Percentiles rank a stretch among this genome's conserved stretches.
Conservation (phyloP, 2,113 vertebrate genomes). For the Pungitius pungitius region DNA sequence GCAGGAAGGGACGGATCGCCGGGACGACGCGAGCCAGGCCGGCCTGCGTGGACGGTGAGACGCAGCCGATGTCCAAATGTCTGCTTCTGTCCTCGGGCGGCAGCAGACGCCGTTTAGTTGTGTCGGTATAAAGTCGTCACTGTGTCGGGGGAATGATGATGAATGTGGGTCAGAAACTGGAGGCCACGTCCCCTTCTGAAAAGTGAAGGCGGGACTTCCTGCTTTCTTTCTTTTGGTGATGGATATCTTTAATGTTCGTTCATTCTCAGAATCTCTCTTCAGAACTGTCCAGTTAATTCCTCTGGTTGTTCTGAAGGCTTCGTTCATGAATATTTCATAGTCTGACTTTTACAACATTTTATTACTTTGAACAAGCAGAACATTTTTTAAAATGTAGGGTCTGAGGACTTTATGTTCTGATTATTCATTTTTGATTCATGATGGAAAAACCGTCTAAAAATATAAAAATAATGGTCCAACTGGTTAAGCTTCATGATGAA, state of each 20-base stretch:
- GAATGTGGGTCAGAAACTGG: neutral
- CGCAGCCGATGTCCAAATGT: neutral
- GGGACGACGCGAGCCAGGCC: conserved; percentile 93
- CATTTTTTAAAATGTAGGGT: neutral
- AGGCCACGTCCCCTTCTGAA: neutral
- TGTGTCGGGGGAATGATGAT: neutral
- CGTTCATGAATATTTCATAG: neutral
- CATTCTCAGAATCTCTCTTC: no score
- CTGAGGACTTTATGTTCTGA: neutral
- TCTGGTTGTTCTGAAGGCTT: neutral
- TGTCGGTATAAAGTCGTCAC: neutral
- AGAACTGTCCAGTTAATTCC: no score
- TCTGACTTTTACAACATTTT: neutral
- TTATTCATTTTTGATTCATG: neutral
- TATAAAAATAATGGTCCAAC: neutral
- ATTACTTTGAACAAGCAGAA: neutral
- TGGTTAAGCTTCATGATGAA: neutral
- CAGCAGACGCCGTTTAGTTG: neutral
- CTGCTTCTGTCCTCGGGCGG: neutral
- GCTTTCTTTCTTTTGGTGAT: no score
- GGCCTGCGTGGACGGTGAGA: conserved; percentile 95
- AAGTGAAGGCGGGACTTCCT: neutral
- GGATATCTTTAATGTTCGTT: no score
- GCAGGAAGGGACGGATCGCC: conserved; percentile 95
- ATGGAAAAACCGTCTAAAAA: neutral